Evolutionary conservation across 2,797 vertebrate species (phyloP), one percentile per base, ranked within the genome.

Genomic region (Acanthopagrus latus): DNA sequence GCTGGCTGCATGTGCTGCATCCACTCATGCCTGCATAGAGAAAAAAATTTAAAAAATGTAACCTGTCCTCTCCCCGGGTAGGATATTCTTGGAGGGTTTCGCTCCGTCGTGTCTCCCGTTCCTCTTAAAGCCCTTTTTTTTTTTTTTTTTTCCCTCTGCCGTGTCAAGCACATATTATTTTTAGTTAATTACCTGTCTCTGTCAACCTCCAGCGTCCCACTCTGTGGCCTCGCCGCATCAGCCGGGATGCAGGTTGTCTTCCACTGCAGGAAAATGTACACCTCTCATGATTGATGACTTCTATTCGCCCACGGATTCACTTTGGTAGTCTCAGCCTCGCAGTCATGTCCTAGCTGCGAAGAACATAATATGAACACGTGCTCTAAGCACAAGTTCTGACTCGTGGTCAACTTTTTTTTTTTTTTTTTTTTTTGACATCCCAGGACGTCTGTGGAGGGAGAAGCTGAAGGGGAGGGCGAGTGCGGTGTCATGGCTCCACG

Each of bases 251-350:
- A 84, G 88, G 84, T 88, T 87, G 83, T 83, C 86, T 87, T 81
- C 81, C 84, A 62, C 83, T 78, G 88, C 89, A 84, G 88, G 78
- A 79, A 84, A 91, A 89, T 67, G 76, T 81, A 70, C 63, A 82
- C 72, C 77, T 73, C 62, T 54, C 57, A 54, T 95, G 94, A 95
- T 92, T 93, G 92, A 95, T 94, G 90, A 93, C 82, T 84, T 83
- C 78, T 89, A 64, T 88, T 91, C 75, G 84, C 70, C 81, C 54
- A 64, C 71, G 14, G 76, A 64, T 59, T 84, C 27, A 55, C 84
- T 83, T 90, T 80, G 67, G 73, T 87, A 87, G 89, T 89, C 84
- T 10, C 41, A 58, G 68, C 21, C 69, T 62, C 64, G 80, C 80
- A 33, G 33, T 33, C 78, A 68, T 85, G 90, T 90, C 84, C 76